Conservation (phyloP, 2,888 invertebrate genomes). For the Heteropelma amictum region DNA sequence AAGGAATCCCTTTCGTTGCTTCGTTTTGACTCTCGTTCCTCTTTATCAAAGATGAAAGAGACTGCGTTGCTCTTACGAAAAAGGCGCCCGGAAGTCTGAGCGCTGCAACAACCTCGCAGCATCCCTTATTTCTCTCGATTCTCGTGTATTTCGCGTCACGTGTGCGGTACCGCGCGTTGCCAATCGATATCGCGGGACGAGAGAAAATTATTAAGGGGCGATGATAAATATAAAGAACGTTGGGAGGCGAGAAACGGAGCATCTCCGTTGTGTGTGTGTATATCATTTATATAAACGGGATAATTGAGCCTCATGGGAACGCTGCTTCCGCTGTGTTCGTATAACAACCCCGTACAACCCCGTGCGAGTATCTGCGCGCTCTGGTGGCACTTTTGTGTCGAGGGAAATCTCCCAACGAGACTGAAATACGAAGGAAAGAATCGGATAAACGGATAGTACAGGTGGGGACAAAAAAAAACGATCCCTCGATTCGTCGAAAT, state of each 20-base stretch:
- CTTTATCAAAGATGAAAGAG: conserved; percentile 1
- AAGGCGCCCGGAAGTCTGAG: conserved; percentile 23
- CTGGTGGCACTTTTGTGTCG: background rate
- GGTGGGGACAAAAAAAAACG: conserved; percentile 18
- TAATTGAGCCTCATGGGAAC: conserved; percentile 44
- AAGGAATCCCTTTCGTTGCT: conserved; percentile 29
- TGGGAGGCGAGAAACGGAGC: background rate
- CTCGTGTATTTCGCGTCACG: background rate
- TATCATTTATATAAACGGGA: conserved; percentile 37
- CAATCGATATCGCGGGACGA: conserved; percentile 20
- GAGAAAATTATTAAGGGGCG: conserved; percentile 23
- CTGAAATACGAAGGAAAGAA: background rate
- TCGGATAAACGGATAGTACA: conserved; percentile 11
- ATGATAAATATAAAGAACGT: conserved; percentile 28
- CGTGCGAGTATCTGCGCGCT: too few relatives aligned
- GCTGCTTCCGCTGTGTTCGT: conserved; percentile 5
- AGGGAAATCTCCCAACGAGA: conserved; percentile 29
- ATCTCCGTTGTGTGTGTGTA: too few relatives aligned
- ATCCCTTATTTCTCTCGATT: background rate
- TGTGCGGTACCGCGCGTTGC: too few relatives aligned
- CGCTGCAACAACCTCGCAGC: background rate
- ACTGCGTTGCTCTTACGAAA: conserved; percentile 7
- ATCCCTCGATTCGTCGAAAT: background rate
- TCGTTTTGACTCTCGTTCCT: too few relatives aligned
- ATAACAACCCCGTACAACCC: conserved; percentile 6